A percentile compares a stretch with the other conserved stretches of the same genome.
phyloP scores from a whole-genome alignment of 2,113 vertebrate genomes.

The Esox niger region DNA sequence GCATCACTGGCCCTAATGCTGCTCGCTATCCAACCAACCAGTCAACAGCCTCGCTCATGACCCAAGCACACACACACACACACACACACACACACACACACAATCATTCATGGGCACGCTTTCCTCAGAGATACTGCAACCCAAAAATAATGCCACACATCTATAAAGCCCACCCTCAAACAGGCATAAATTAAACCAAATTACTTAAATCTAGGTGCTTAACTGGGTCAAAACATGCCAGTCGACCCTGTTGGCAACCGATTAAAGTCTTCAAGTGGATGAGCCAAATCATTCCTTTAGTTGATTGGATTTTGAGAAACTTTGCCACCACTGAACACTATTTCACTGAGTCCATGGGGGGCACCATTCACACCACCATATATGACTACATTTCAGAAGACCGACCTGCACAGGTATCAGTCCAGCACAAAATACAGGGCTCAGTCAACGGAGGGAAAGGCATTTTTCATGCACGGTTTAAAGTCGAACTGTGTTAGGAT shows the following conservation, averaged over 20 bases:
- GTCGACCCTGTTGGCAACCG: background rate
- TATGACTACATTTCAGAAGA: background rate
- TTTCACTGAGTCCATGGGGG: background rate
- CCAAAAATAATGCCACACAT: background rate
- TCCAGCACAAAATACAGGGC: conserved; percentile 24
- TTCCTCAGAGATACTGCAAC: conserved; percentile 2
- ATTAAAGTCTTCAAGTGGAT: background rate
- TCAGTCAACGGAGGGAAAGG: conserved; percentile 13
- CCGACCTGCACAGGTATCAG: background rate
- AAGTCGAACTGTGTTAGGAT: conserved; percentile 33
- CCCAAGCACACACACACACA: background rate
- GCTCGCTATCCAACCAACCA: conserved; percentile 29
- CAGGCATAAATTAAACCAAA: background rate
- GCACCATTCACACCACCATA: background rate
- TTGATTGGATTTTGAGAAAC: background rate
- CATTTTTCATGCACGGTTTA: conserved; percentile 54
- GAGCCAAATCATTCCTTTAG: background rate
- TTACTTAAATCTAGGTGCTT: background rate
- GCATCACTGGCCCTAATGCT: conserved; percentile 38
- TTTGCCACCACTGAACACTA: background rate
- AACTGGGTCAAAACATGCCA: background rate
- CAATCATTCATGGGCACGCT: background rate
- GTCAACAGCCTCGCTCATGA: conserved; percentile 46
- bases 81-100: background rate
- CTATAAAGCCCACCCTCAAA: background rate